These are phyloP conservation scores for Peromyscus attwateri DNA, from an alignment of 2,797 vertebrate species.

Conservation along the genomic window DNA sequence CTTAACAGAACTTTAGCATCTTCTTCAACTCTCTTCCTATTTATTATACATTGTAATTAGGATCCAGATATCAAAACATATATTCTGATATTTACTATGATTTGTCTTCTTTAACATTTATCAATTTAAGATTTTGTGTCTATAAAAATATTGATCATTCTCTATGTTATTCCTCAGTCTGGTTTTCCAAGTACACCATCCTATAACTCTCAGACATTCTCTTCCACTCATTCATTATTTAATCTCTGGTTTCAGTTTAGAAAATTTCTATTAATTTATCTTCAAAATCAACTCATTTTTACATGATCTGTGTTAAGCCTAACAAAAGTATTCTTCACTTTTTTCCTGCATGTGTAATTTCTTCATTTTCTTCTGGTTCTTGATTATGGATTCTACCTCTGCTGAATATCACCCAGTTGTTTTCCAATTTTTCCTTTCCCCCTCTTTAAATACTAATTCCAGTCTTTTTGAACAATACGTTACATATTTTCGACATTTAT, in stretches of 20 bases:
- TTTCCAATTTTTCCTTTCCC: background rate
- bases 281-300: background rate
- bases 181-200: background rate
- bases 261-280: background rate
- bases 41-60: background rate
- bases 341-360: background rate
- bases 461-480: background rate
- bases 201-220: background rate
- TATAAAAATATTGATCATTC: background rate
- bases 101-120: background rate
- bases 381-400: background rate
- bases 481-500: background rate
- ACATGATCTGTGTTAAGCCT: background rate
- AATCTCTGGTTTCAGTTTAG: background rate
- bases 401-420: background rate
- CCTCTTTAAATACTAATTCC: background rate
- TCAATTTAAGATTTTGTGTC: background rate
- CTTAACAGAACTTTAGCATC: background rate
- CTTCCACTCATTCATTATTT: background rate
- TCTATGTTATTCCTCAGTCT: background rate
- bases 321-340: background rate
- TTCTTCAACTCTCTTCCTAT: no score
- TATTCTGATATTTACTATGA: background rate
- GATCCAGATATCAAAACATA: background rate
- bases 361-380: background rate